phyloP scores from a whole-genome alignment of 2,888 invertebrate species.

The Tetranychus piercei region DNA sequence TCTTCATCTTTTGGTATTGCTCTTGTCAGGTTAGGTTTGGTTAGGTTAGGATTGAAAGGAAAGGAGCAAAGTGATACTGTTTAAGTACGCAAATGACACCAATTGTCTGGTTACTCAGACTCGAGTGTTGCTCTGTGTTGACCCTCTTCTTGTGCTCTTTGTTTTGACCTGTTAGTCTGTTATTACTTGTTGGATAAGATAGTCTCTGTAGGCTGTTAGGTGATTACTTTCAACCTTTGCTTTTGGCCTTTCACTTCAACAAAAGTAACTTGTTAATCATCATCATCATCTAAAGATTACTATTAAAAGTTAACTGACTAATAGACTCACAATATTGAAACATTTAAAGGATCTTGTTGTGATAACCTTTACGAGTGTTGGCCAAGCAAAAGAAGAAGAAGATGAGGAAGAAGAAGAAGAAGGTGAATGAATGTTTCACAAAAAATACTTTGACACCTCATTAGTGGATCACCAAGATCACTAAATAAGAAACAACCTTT shows the following conservation, averaged over 20 bases:
- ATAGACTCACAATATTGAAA: background rate
- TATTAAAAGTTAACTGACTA: background rate
- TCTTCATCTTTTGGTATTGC: too few species aligned
- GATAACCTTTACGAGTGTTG: too few species aligned
- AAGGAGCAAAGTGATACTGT: too few species aligned
- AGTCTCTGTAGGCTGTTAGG: background rate
- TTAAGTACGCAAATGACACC: too few species aligned
- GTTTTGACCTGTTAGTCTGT: too few species aligned
- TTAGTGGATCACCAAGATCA: background rate
- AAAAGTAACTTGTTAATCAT: background rate
- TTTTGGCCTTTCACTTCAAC: background rate
- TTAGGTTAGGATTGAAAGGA: too few species aligned
- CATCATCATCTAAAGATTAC: slow-evolving; percentile 3
- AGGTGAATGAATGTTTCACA: background rate
- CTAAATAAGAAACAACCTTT: background rate
- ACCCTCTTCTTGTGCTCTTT: too few species aligned
- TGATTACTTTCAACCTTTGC: background rate
- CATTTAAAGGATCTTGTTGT: background rate
- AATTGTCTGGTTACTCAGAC: too few species aligned
- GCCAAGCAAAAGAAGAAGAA: background rate
- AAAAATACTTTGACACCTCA: background rate
- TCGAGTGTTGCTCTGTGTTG: too few species aligned
- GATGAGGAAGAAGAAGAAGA: background rate
- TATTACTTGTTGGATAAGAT: background rate
- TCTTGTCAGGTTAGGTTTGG: too few species aligned